Base-by-base conservation (phyloP, 2,888 invertebrate species). In the Sinohyriopsis cumingii region DNA sequence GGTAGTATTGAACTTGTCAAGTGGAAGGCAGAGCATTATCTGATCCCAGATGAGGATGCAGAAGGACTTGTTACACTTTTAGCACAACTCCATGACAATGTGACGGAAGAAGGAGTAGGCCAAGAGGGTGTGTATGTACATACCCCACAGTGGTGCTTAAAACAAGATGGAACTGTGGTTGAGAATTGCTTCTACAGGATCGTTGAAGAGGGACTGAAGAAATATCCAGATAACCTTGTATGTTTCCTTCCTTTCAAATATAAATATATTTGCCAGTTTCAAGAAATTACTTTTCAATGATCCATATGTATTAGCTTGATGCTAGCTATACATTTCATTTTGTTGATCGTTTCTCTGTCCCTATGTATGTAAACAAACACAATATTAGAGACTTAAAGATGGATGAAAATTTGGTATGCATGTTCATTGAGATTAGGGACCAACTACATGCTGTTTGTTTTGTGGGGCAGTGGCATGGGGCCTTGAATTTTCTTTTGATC, bases 181-280 rank as follows among this genome's bases (percentile, higher is more conserved):
- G 63, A 72, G 62, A 64, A 69, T 33, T 73, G 69, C 54, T 68
- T 67, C n/a, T 72, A 68, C 33, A 59, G 72, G 24, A 68, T 73
- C 5, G 54, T 71, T 28, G 55, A 69, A 54, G 75, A 73, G 59
- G 77, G 77, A n/a, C 67, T 77, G 24, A 25, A 57, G 25, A 68
- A 55, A 56, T 75, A 77, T 59, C 75, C 77, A 18, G 77, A 72
- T 55, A 56, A 68, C 53, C 12, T 72, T 61, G 77, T 77, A 64
- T 60, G 62, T 65, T 22, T 53, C 20, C 33, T 33, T 9, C 33
- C 15, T 45, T 45, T 45, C 12, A 45, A 45, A 12, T 45, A 45
- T 45, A 45, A 12, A 45, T 45, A 15, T 45, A 45, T 45, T 33
- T 45, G 45, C 45, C 45, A 45, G 0, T 45, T 45, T 45, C 15